Conservation (phyloP, 1,140 invertebrate species). For the Papilio glaucus region DNA sequence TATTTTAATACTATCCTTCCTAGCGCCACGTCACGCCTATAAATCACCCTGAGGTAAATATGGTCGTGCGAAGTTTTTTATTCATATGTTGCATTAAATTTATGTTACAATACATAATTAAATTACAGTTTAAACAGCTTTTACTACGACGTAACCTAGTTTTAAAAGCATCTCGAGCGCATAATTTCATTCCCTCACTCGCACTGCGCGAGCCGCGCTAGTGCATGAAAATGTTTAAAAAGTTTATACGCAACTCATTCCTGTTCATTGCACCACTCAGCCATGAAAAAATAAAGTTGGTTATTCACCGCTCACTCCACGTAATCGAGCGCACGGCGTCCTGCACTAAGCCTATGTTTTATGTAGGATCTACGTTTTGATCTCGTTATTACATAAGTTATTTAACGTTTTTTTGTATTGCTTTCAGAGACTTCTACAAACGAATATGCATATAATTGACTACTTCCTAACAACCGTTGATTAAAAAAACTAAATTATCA, state of each 20-base stretch:
- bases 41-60: background rate
- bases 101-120: background rate
- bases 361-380: background rate
- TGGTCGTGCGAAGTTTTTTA: background rate
- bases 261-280: constrained; percentile 30
- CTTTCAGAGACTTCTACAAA: no score
- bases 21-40: no score
- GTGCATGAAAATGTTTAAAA: constrained; percentile 25
- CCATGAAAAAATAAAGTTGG: constrained; percentile 45
- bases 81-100: background rate
- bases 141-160: constrained; percentile 3
- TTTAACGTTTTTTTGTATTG: background rate
- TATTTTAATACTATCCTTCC: no score
- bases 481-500: no score
- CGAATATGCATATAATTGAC: no score
- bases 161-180: constrained; percentile 5
- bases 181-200: constrained; percentile 23
- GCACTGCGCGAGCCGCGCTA: background rate
- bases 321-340: constrained; percentile 41
- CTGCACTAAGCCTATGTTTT: background rate
- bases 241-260: constrained; percentile 33
- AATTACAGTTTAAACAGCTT: constrained; percentile 4
- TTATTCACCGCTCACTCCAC: constrained; percentile 41
- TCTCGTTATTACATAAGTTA: background rate
- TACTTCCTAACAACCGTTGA: no score